Conservation (phyloP, 2,797 vertebrate species). For the Urocyon cinereoargenteus region DNA sequence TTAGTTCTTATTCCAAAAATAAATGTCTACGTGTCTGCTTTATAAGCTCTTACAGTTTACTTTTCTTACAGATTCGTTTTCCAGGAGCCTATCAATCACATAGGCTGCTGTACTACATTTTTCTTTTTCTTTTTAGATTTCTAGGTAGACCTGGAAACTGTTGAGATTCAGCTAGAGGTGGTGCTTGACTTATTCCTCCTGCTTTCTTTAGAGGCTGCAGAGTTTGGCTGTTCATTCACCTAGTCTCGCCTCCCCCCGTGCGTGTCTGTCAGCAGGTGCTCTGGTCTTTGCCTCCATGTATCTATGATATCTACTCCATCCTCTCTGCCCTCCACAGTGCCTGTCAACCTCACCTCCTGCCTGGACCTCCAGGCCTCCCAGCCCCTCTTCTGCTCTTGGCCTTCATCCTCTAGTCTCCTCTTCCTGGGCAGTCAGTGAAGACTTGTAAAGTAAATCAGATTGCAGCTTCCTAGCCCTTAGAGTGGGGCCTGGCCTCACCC, state of each 20-base stretch:
- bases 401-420: fast-evolving
- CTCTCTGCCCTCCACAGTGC: not conserved
- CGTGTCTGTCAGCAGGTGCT: fast-evolving
- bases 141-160: fast-evolving
- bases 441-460: too few species aligned
- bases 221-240: fast-evolving
- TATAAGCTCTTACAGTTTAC: fast-evolving
- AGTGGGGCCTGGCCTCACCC: not conserved
- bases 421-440: not conserved
- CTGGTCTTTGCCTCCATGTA: fast-evolving
- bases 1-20: not conserved
- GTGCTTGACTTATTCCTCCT: fast-evolving
- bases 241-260: fast-evolving
- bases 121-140: not conserved
- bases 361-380: not conserved
- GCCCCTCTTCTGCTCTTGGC: not conserved
- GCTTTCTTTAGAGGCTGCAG: not conserved
- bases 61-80: not conserved
- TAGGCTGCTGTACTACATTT: fast-evolving
- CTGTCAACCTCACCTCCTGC: not conserved
- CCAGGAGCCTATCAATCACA: fast-evolving
- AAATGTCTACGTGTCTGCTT: not conserved
- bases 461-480: not conserved
- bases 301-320: not conserved
- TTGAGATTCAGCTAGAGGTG: fast-evolving